A percentile compares a stretch with the other conserved stretches of the same genome.
Evolutionary conservation across 2,888 invertebrate genomes (phyloP).

Genomic region (Melanostoma mellinum): DNA sequence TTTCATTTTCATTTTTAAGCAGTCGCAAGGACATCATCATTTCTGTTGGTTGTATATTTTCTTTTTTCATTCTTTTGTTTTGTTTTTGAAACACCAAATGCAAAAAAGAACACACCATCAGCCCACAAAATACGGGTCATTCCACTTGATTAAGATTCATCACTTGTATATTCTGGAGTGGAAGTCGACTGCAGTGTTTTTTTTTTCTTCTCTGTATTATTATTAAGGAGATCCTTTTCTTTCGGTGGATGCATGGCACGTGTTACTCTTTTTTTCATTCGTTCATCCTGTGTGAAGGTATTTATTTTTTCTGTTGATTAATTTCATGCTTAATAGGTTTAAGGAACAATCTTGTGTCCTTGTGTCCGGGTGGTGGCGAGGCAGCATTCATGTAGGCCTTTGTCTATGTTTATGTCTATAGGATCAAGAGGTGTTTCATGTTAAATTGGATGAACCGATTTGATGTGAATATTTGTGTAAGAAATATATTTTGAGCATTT

Average conservation of each 20-base stretch:
- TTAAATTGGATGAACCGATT: conserved; percentile 50
- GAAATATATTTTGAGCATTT: conserved; percentile 33
- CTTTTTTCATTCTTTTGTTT: conserved; percentile 43
- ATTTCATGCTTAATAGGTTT: conserved; percentile 64
- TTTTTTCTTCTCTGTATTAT: conserved; percentile 13
- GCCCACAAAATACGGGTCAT: conserved; percentile 64
- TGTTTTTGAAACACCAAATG: conserved; percentile 13
- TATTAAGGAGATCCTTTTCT: conserved; percentile 21
- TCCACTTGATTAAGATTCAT: conserved; percentile 69
- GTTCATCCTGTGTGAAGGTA: background rate
- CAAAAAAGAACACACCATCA: conserved; percentile 11
- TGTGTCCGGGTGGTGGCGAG: conserved; percentile 9
- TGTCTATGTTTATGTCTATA: background rate
- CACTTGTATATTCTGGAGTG: conserved; percentile 50
- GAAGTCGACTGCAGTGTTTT: conserved; percentile 46
- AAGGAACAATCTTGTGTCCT: conserved; percentile 31
- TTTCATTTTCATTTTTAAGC: conserved; percentile 34
- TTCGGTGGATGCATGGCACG: background rate
- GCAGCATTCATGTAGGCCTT: background rate
- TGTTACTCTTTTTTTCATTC: background rate
- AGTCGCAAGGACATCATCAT: conserved; percentile 55
- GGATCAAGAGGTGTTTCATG: conserved; percentile 2
- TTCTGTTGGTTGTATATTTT: background rate
- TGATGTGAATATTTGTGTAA: conserved; percentile 49
- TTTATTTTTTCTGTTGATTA: conserved; percentile 54